These are phyloP conservation scores for Listrodromus nycthemerus DNA, from an alignment of 2,888 invertebrate species.

Conservation along the genomic window DNA sequence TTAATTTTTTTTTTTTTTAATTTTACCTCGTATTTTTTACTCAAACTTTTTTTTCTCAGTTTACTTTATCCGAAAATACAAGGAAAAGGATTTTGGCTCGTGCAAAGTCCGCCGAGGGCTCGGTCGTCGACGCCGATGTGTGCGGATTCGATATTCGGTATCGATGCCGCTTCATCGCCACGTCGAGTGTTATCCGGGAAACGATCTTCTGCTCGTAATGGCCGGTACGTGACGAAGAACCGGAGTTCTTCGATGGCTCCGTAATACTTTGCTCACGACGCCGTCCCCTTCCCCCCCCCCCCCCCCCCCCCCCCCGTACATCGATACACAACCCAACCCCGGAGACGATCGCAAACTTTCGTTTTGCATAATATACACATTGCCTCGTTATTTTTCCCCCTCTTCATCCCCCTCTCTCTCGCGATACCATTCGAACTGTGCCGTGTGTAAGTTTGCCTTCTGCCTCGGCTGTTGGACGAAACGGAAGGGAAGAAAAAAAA, in stretches of 20 bases:
- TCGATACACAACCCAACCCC: constrained; percentile 59
- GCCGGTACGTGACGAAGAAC: constrained; percentile 74
- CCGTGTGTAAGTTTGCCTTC: constrained; percentile 28
- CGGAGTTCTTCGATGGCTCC: constrained; percentile 49
- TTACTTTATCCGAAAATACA: neutral
- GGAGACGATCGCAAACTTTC: constrained; percentile 56
- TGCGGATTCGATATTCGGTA: constrained; percentile 72
- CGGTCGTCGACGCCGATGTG: constrained; percentile 17
- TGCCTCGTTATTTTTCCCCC: constrained; percentile 60
- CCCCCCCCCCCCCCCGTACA: no score
- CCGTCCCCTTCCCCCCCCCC: constrained; percentile 64
- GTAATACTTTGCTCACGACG: constrained; percentile 62
- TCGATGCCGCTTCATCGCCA: constrained; percentile 71
- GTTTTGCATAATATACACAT: constrained; percentile 79
- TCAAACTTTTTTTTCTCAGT: no score
- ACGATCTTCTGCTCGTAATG: constrained; percentile 72
- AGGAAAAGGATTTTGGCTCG: constrained; percentile 16
- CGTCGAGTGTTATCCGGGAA: constrained; percentile 68
- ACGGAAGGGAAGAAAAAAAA: constrained; percentile 52
- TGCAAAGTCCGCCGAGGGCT: constrained; percentile 35
- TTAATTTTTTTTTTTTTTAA: no score
- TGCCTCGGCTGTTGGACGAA: constrained; percentile 26
- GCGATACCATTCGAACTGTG: constrained; percentile 39
- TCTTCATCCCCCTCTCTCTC: neutral
- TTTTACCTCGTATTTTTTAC: neutral